Evolutionary conservation across 2,797 vertebrate genomes (phyloP).

Genomic region (Acanthopagrus latus): DNA sequence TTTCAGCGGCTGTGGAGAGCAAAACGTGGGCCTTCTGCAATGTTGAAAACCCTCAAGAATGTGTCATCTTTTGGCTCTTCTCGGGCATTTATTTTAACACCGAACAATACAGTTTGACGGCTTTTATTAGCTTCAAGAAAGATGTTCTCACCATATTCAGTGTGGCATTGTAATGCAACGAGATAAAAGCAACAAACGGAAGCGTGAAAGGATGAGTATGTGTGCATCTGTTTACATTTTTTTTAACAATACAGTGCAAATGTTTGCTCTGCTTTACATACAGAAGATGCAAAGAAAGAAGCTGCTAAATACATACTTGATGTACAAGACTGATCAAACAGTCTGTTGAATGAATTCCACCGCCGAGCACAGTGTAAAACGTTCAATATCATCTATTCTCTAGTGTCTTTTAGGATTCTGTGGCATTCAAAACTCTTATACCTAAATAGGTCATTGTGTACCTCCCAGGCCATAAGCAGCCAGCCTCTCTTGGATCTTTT

Average conservation of each 20-base stretch:
- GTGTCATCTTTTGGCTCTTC: conserved; percentile 55
- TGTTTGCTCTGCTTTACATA: conserved; percentile 63
- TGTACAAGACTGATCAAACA: conserved; percentile 29
- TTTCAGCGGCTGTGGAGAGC: conserved; percentile 40
- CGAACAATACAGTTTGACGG: conserved; percentile 61
- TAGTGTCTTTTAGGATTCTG: neutral
- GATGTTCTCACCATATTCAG: conserved; percentile 72
- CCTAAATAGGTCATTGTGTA: conserved; percentile 38
- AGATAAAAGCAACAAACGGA: conserved; percentile 51
- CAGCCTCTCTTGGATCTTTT: conserved; percentile 33
- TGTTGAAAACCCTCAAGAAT: conserved; percentile 35
- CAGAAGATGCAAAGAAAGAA: conserved; percentile 54
- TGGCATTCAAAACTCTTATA: neutral
- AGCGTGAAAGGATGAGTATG: conserved; percentile 62
- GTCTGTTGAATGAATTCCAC: conserved; percentile 25
- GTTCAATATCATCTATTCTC: neutral
- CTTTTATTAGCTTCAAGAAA: conserved; percentile 65
- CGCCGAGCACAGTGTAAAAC: rapidly evolving
- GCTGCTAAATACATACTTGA: conserved; percentile 45
- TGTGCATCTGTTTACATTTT: conserved; percentile 68
- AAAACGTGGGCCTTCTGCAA: conserved; percentile 32
- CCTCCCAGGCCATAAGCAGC: conserved; percentile 18
- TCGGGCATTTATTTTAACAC: conserved; percentile 31
- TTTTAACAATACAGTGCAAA: conserved; percentile 35
- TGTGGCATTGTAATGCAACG: conserved; percentile 50